These are phyloP conservation scores for Paralinhomoeus sp. DNA, from an alignment of 2,888 invertebrate genomes.

Conservation along the genomic window DNA sequence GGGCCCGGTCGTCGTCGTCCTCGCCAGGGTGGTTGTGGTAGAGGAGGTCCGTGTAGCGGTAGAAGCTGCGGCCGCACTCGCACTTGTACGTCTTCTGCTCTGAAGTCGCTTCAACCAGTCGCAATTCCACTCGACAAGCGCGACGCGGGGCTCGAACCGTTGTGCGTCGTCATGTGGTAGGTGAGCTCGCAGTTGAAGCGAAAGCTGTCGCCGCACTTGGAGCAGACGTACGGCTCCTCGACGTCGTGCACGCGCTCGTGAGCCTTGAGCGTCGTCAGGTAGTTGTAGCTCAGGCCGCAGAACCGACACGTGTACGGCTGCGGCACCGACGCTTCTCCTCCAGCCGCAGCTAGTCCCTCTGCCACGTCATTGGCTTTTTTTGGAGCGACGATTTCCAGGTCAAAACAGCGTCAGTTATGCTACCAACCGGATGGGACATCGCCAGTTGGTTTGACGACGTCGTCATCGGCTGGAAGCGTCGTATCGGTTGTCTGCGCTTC, in stretches of 20 bases:
- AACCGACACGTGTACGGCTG: neutral
- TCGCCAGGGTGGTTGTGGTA: constrained; percentile 11
- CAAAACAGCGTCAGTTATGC: too few relatives aligned
- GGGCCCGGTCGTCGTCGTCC: too few relatives aligned
- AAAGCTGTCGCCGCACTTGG: neutral
- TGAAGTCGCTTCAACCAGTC: constrained; percentile 4
- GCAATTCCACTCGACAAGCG: neutral
- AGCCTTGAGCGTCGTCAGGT: neutral
- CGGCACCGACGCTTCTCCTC: too few relatives aligned
- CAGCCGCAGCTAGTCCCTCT: too few relatives aligned
- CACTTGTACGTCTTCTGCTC: constrained; percentile 21
- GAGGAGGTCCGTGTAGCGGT: constrained; percentile 22
- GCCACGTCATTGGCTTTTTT: too few relatives aligned
- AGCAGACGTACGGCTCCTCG: neutral
- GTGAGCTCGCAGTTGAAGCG: neutral
- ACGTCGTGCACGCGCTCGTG: neutral
- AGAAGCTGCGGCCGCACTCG: constrained; percentile 22
- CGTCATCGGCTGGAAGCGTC: too few relatives aligned
- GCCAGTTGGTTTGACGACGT: too few relatives aligned
- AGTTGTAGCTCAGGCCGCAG: neutral
- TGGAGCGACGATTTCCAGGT: too few relatives aligned
- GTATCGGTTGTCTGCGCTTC: too few relatives aligned
- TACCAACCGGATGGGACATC: too few relatives aligned
- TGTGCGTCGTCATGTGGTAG: neutral
- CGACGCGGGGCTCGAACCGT: neutral